phyloP scores from a whole-genome alignment of 2,113 vertebrate species.

The Haemorhous mexicanus region DNA sequence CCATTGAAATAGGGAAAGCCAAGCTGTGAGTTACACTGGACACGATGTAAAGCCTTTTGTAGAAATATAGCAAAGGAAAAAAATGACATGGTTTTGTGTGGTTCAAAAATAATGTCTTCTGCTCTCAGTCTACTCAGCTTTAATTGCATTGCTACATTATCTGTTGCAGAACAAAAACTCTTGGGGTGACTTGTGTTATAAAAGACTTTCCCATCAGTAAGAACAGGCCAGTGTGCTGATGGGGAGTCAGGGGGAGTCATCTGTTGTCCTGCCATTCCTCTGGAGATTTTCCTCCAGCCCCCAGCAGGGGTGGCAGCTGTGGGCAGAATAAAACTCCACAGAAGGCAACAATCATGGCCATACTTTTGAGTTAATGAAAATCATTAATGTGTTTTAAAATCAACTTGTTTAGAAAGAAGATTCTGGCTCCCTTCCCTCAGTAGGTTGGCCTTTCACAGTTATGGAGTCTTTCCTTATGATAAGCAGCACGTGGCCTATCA shows the following conservation, averaged over 20 bases:
- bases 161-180: background rate
- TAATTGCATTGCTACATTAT: background rate
- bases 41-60: background rate
- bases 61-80: background rate
- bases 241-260: background rate
- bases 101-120: background rate
- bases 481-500: background rate
- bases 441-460: background rate
- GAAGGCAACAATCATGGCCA: background rate
- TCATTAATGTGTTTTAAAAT: background rate
- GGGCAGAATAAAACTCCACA: background rate
- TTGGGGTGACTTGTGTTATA: background rate
- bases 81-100: background rate
- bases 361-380: background rate
- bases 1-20: background rate
- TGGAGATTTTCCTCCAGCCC: background rate
- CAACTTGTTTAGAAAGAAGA: background rate
- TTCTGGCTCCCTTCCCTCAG: background rate
- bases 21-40: background rate
- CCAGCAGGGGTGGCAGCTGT: background rate
- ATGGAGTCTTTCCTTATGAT: background rate
- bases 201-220: background rate
- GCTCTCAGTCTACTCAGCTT: background rate
- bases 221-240: background rate
- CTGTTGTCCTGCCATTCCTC: background rate